Percentiles rank a stretch among this genome's conserved stretches.
phyloP scores from a whole-genome alignment of 2,888 invertebrate species.

The Eupithecia dodoneata region DNA sequence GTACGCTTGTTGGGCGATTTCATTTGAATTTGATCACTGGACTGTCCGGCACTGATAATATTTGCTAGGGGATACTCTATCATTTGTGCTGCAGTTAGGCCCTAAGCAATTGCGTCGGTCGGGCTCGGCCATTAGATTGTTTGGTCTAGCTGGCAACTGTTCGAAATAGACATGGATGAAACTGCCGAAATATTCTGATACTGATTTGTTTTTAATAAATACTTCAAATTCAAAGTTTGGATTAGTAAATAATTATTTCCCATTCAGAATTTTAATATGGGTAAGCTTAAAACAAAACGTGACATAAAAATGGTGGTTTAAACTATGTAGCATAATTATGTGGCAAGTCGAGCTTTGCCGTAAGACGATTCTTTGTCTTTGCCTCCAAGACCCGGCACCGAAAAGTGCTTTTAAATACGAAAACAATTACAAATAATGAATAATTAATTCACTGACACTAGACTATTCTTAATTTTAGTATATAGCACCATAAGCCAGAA shows the following conservation, averaged over 20 bases:
- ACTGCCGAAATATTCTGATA: neutral
- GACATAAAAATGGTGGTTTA: no score
- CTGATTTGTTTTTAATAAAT: neutral
- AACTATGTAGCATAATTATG: no score
- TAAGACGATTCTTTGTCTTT: no score
- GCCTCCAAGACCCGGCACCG: no score
- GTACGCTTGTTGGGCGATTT: slow-evolving; percentile 76
- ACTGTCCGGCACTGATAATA: slow-evolving; percentile 76
- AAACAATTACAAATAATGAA: no score
- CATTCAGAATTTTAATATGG: neutral
- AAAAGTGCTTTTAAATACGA: no score
- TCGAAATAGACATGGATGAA: neutral
- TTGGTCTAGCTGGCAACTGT: slow-evolving; percentile 1
- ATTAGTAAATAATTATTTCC: no score
- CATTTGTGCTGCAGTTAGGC: slow-evolving; percentile 18
- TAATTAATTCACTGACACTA: no score
- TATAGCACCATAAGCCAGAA: slow-evolving; percentile 8
- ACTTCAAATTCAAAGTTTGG: no score
- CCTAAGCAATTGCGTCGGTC: neutral
- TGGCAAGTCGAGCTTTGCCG: no score
- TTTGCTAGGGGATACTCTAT: slow-evolving; percentile 58
- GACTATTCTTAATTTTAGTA: neutral
- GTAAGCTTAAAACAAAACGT: neutral
- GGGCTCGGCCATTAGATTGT: neutral
- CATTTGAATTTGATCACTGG: slow-evolving; percentile 82